phyloP scores from a whole-genome alignment of 92 coral and sea anemone species.

The Zoanthus sociatus region DNA sequence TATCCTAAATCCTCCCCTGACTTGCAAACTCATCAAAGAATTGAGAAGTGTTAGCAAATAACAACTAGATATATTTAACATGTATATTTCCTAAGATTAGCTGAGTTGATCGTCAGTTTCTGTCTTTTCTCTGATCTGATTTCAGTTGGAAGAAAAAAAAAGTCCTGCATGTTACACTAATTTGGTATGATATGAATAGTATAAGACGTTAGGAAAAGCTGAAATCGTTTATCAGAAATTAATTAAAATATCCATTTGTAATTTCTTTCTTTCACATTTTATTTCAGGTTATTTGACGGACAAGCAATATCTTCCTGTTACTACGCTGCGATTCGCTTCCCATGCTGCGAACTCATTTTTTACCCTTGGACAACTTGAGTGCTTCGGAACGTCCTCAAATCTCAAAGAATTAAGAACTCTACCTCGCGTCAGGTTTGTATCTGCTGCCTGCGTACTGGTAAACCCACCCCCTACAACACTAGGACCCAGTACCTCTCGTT shows the following conservation, averaged over 20 bases:
- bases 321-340: constrained; percentile 74
- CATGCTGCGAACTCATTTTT: constrained; percentile 81
- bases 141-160: too few relatives aligned
- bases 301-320: constrained; percentile 85
- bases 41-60: too few relatives aligned
- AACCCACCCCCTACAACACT: constrained; percentile 79
- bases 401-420: constrained; percentile 26
- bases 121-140: too few relatives aligned
- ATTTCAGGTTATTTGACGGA: constrained; percentile 81
- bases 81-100: too few relatives aligned
- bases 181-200: too few relatives aligned
- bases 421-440: constrained; percentile 63
- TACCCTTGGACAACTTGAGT: constrained; percentile 93
- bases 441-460: constrained; percentile 75
- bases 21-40: too few relatives aligned
- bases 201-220: too few relatives aligned
- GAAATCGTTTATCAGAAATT: too few relatives aligned
- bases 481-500: constrained; percentile 31
- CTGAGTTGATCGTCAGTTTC: too few relatives aligned
- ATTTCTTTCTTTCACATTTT: background rate
- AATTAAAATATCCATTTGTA: background rate
- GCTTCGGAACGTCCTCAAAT: constrained; percentile 75
- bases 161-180: too few relatives aligned
- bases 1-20: too few relatives aligned
- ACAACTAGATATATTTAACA: too few relatives aligned